Conservation (phyloP, 2,888 invertebrate species). For the Phoronis australis region DNA sequence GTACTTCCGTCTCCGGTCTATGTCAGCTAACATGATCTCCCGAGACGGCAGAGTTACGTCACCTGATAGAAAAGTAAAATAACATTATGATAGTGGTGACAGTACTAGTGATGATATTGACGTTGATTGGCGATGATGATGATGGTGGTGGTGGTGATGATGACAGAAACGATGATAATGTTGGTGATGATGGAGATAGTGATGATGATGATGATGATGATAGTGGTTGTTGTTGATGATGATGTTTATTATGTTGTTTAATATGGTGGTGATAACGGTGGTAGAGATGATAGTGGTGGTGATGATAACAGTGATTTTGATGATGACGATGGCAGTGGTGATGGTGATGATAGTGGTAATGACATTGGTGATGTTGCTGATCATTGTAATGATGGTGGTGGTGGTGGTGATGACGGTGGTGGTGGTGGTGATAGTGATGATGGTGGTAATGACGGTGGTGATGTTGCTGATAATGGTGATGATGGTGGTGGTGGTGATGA, state of each 20-base stretch:
- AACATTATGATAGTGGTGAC: too few relatives aligned
- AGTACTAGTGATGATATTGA: too few relatives aligned
- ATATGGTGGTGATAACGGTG: neutral
- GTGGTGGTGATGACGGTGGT: neutral
- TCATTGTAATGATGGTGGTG: neutral
- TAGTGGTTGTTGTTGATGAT: neutral
- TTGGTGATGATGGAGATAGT: too few relatives aligned
- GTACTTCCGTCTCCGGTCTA: constrained; percentile 17
- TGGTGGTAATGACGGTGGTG: neutral
- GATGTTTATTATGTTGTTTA: neutral
- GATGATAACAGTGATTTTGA: neutral
- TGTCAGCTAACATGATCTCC: constrained; percentile 29
- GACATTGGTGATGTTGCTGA: neutral
- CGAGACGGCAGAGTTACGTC: constrained; percentile 18
- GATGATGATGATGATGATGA: too few relatives aligned
- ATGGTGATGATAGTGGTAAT: neutral
- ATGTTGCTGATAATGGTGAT: too few relatives aligned
- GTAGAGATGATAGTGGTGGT: neutral
- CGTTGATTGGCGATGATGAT: too few relatives aligned
- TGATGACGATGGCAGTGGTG: too few relatives aligned
- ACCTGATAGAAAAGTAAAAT: constrained; percentile 14
- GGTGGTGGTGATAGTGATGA: neutral
- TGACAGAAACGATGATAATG: too few relatives aligned
- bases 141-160: too few relatives aligned
- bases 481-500: too few relatives aligned